Evolutionary conservation across 2,113 vertebrate species (phyloP).

Genomic region (Hippocampus abdominalis): DNA sequence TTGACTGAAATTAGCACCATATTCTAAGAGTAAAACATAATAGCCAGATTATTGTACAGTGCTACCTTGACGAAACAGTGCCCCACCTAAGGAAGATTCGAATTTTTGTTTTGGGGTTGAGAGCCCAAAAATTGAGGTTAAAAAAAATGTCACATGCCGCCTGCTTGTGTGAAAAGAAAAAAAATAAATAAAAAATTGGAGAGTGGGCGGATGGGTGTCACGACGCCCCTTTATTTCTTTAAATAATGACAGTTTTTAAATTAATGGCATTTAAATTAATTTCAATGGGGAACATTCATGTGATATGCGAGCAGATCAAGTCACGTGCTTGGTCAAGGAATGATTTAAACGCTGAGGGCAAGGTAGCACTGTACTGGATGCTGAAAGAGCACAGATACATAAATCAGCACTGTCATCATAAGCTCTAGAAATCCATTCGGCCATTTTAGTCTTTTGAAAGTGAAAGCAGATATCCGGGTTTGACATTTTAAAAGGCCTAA

Average conservation of each 20-base stretch:
- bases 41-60: neutral
- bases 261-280: too few relatives aligned
- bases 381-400: neutral
- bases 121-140: too few relatives aligned
- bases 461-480: neutral
- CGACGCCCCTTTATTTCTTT: too few relatives aligned
- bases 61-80: neutral
- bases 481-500: constrained; percentile 19
- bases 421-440: neutral
- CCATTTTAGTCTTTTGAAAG: neutral
- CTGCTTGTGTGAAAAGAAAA: too few relatives aligned
- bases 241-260: too few relatives aligned
- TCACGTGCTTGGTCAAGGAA: neutral
- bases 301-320: neutral
- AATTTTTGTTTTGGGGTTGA: too few relatives aligned
- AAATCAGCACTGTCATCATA: neutral
- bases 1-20: neutral
- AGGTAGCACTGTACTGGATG: neutral
- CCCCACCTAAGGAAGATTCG: too few relatives aligned
- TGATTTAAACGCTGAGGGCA: neutral
- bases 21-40: neutral
- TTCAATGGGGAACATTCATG: too few relatives aligned
- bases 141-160: too few relatives aligned
- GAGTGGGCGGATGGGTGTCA: too few relatives aligned
- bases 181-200: too few relatives aligned